Percentiles rank a stretch among this genome's conserved stretches.
Conservation (phyloP, 2,797 vertebrate species). For the Dermochelys coriacea region DNA sequence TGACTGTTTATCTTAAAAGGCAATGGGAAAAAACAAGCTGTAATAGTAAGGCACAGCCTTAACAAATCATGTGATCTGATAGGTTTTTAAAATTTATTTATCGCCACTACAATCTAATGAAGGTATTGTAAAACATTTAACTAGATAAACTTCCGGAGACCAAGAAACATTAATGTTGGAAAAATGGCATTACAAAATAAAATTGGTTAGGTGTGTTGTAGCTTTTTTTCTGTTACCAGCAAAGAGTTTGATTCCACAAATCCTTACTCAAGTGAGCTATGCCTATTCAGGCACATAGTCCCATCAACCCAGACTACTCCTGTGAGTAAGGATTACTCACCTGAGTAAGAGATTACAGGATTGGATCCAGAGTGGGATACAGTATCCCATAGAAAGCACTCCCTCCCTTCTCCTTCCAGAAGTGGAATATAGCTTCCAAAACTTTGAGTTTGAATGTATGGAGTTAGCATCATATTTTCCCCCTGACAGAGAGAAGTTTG, state of each 20-base stretch:
- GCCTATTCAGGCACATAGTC: not conserved
- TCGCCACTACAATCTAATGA: not conserved
- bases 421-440: not conserved
- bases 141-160: not conserved
- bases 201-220: not conserved
- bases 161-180: not conserved
- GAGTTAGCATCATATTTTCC: not conserved
- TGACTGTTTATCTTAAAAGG: not conserved
- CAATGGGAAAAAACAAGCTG: not conserved
- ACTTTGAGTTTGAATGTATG: not conserved
- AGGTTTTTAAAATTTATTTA: not conserved
- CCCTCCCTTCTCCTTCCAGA: not conserved
- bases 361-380: not conserved
- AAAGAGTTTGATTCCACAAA: not conserved
- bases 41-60: not conserved
- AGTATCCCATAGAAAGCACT: not conserved
- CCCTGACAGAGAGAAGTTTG: too few relatives aligned
- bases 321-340: not conserved
- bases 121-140: not conserved
- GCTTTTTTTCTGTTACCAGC: not conserved
- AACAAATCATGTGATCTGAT: not conserved
- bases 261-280: not conserved
- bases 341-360: not conserved
- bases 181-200: not conserved
- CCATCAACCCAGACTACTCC: not conserved